These are phyloP conservation scores for Drosophila heteroneura DNA, from an alignment of 2,888 invertebrate genomes.

Conservation along the genomic window DNA sequence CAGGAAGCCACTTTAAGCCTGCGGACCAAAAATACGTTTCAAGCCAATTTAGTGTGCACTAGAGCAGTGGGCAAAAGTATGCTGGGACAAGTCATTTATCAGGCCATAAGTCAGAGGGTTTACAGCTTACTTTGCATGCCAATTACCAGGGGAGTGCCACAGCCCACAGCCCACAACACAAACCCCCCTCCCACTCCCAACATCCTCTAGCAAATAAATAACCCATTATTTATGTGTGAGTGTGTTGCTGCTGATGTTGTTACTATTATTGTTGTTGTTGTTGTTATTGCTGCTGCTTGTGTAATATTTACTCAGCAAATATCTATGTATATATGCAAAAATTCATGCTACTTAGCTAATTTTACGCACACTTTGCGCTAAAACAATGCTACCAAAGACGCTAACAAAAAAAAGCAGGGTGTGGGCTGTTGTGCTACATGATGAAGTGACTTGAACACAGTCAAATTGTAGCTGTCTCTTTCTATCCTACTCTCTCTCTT, in stretches of 20 bases:
- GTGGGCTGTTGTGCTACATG: conserved; percentile 31
- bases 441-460: conserved; percentile 62
- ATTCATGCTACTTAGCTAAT: conserved; percentile 70
- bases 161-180: background rate
- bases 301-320: conserved; percentile 45
- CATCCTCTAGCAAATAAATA: conserved; percentile 62
- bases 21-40: conserved; percentile 18
- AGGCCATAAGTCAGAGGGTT: conserved; percentile 53
- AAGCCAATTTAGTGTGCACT: conserved; percentile 37
- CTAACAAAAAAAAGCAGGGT: conserved; percentile 17
- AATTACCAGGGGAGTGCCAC: conserved; percentile 49
- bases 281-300: conserved; percentile 16
- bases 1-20: conserved; percentile 23
- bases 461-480: conserved; percentile 29
- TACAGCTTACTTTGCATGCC: conserved; percentile 61
- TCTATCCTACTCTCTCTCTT: background rate
- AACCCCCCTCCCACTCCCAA: background rate
- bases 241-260: conserved; percentile 1
- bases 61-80: conserved; percentile 14
- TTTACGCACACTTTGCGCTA: conserved; percentile 76
- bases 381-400: conserved; percentile 66
- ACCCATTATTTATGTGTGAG: conserved; percentile 68
- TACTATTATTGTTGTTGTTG: conserved; percentile 1
- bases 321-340: conserved; percentile 55
- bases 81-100: conserved; percentile 56